Base-by-base conservation (phyloP, 53 echinoderm and acorn worm genomes). In the Holothuria leucospilota region DNA sequence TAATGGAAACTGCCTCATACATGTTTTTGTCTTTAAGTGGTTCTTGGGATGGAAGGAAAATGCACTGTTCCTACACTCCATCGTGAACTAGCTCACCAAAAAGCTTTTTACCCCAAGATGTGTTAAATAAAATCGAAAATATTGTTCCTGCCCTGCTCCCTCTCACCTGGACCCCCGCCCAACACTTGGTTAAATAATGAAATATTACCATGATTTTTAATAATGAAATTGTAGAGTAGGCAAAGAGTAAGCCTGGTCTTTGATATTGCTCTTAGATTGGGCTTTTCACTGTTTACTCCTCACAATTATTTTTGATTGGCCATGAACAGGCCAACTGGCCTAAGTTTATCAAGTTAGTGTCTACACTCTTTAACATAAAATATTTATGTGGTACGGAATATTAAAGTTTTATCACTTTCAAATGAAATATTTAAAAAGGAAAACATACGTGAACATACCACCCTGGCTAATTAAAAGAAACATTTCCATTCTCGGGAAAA, bases 81-180 rank as follows among this genome's bases (percentile, higher is more conserved):
- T n/a, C n/a, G n/a, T n/a, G n/a, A n/a, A n/a, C n/a, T n/a, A n/a
- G n/a, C n/a, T n/a, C n/a, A n/a, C n/a, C n/a, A n/a, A n/a, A n/a
- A n/a, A n/a, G n/a, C n/a, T n/a, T n/a, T n/a, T 27, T 34, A 30
- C 28, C 34, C 69, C 69, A 69, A 69, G 39, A 69, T 69, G 69
- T 27, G 28, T 69, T 38, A 69, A 12, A 69, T 5, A 34, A 69
- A n/a, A 69, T 30, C 34, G 34, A 34, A 69, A 27, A 29, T 69
- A 38, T 69, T 69, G 34, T 69, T 69, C 69, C 30, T 69, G 69
- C 69, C 69, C 15, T 69, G 69, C 39, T 69, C 69, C 69, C 69
- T 30, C 25, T 38, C 69, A 69, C 69, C 30, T 69, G 34, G 5
- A 69, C 69, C 4, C 16, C 65, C 20, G 23, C 4, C 14, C 65